Base-by-base conservation (phyloP, 1,140 invertebrate species). In the Brachystomella parvula region DNA sequence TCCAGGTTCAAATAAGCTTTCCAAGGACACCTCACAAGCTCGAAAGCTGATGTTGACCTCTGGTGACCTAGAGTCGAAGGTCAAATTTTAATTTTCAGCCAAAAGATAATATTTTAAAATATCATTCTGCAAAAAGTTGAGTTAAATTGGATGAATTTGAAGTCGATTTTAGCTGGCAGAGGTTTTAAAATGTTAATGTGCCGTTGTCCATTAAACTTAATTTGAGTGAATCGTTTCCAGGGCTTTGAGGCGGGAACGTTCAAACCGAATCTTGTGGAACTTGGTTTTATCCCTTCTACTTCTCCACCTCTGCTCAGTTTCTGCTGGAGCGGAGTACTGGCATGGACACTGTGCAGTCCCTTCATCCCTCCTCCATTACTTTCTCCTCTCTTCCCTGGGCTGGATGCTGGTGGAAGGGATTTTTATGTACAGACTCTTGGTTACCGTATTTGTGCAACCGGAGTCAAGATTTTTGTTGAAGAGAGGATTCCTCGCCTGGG, bases 341-440 rank as follows among this genome's bases (percentile, higher is more conserved):
- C 21, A 58, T 29, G 28, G 39, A 29, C 21, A 60, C 21, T 73
- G 67, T 58, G 47, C 62, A 35, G 61, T 71, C 28, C 63, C 67
- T 32, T 19, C 62, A 29, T 39, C 44, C 2, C 60, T 79, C 3
- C 73, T 81, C 21, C 81, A 83, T 65, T 82, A 81, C 72, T 79
- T 81, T 65, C 70, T 82, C 33, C 65, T 82, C 35, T 75, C 79
- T 2, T 79, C 81, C 21, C 72, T 83, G 35, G 74, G 77, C 47
- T 83, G 82, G 82, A 83, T 83, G 82, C 74, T 80, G 44, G 77
- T 82, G 2, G 82, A 83, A 65, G 82, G 81, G 1, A 68, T 79
- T 24, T 79, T 82, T 70, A 83, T 83, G 81, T 82, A 82, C 73
- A 81, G 81, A 31, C 75, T 83, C 12, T 75, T 83, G 1, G 79